Conservation (phyloP, 2,797 vertebrate genomes). For the Phataginus tetradactyla region DNA sequence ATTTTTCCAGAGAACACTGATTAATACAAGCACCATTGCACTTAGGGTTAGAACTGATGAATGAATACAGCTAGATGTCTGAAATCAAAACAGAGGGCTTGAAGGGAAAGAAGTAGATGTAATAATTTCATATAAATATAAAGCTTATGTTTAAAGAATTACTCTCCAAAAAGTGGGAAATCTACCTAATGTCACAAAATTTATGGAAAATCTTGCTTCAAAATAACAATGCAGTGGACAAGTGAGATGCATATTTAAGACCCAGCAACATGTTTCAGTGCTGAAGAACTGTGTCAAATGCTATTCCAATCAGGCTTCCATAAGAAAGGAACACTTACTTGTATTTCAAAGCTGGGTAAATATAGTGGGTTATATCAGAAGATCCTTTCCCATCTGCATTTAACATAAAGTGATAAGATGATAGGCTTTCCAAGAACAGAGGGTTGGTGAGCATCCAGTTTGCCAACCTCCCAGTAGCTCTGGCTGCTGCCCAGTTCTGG, state of each 20-base stretch:
- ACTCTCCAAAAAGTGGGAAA: neutral
- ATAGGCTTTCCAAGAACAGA: conserved; percentile 73
- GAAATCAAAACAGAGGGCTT: conserved; percentile 5
- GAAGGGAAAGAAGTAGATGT: neutral
- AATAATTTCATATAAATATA: conserved; percentile 14
- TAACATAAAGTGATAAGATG: conserved; percentile 71
- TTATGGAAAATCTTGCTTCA: conserved; percentile 23
- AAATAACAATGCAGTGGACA: neutral
- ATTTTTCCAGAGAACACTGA: conserved; percentile 24
- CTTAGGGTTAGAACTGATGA: neutral
- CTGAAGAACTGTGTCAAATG: neutral
- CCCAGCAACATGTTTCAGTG: neutral
- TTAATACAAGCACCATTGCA: neutral
- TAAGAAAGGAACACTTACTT: conserved; percentile 23
- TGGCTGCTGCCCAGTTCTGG: conserved; percentile 35
- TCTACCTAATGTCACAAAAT: conserved; percentile 22
- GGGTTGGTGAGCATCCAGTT: conserved; percentile 70
- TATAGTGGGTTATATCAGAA: conserved; percentile 60
- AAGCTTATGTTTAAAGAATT: conserved; percentile 44
- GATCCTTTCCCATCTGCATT: conserved; percentile 55
- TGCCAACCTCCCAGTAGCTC: conserved; percentile 34
- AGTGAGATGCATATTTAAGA: neutral
- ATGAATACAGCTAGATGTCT: neutral
- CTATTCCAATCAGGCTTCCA: neutral
- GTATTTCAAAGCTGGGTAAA: conserved; percentile 61